Evolutionary conservation across 2,113 vertebrate genomes (phyloP).

Genomic region (Cyprinus carpio): DNA sequence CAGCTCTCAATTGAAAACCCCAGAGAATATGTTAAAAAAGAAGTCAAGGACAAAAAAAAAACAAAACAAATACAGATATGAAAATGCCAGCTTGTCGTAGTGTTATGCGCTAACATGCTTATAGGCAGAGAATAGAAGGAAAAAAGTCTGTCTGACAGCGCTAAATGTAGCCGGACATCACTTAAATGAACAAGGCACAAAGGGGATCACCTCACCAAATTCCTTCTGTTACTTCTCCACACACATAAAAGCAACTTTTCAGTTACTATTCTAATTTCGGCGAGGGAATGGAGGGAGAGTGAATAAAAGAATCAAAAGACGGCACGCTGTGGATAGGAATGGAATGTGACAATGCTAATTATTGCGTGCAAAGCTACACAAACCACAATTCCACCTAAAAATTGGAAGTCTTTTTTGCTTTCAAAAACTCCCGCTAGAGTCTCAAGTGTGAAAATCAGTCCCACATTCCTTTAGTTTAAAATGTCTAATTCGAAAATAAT

Average conservation of each 20-base stretch:
- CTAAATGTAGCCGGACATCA: conserved; percentile 24
- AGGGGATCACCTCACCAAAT: conserved; percentile 47
- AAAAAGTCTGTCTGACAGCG: conserved; percentile 13
- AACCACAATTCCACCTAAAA: conserved; percentile 46
- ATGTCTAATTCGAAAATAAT: no score
- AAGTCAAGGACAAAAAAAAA: not conserved
- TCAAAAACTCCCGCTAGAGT: not conserved
- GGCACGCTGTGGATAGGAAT: conserved; percentile 44
- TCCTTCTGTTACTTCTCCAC: conserved; percentile 40
- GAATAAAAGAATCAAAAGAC: conserved; percentile 45
- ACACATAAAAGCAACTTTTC: conserved; percentile 17
- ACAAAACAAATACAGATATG: not conserved
- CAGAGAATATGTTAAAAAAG: not conserved
- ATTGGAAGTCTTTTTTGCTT: conserved; percentile 44
- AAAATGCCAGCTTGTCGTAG: not conserved
- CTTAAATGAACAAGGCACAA: conserved; percentile 32
- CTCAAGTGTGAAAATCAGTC: conserved; percentile 30
- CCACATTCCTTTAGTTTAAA: conserved; percentile 1
- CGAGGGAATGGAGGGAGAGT: not conserved
- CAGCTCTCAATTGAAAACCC: not conserved
- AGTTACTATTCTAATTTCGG: conserved; percentile 49
- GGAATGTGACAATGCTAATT: conserved; percentile 61
- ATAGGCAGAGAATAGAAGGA: not conserved
- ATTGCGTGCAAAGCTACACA: conserved; percentile 46
- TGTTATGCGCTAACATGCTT: not conserved